Evolutionary conservation across 2,113 vertebrate genomes (phyloP).

Genomic region (Proteles cristata): DNA sequence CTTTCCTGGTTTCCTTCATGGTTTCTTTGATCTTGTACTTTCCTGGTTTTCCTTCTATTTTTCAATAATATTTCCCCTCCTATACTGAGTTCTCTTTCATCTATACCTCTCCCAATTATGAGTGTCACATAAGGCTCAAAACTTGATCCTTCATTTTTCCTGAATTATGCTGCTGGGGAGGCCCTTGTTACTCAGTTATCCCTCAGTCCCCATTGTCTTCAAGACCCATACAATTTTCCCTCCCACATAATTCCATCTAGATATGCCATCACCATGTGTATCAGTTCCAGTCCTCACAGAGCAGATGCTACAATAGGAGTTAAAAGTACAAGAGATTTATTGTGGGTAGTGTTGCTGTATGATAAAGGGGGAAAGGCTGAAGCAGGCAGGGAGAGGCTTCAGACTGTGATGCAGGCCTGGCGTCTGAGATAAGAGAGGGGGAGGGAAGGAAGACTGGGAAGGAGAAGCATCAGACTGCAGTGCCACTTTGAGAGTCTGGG

Average conservation of each 20-base stretch:
- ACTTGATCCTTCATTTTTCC: neutral
- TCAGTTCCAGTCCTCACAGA: neutral
- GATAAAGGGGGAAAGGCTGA: neutral
- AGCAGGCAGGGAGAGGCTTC: neutral
- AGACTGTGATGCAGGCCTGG: no score
- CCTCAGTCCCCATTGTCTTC: neutral
- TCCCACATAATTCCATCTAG: neutral
- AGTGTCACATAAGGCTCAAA: neutral
- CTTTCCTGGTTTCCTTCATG: neutral
- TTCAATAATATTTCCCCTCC: neutral
- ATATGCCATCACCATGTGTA: neutral
- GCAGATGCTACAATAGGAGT: neutral
- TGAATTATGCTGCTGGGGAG: neutral
- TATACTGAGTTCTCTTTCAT: neutral
- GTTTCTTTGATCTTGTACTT: neutral
- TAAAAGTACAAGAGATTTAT: neutral
- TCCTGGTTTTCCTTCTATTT: neutral
- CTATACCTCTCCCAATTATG: neutral
- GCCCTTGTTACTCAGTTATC: neutral
- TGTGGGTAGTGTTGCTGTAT: neutral
- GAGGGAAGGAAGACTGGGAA: neutral
- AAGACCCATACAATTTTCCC: neutral
- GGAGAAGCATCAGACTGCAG: neutral
- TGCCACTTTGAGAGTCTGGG: neutral
- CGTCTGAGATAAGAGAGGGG: neutral